Percentiles rank a stretch among this genome's conserved stretches.
phyloP scores from a whole-genome alignment of 1,140 invertebrate species.

The Ganaspis sp. region DNA sequence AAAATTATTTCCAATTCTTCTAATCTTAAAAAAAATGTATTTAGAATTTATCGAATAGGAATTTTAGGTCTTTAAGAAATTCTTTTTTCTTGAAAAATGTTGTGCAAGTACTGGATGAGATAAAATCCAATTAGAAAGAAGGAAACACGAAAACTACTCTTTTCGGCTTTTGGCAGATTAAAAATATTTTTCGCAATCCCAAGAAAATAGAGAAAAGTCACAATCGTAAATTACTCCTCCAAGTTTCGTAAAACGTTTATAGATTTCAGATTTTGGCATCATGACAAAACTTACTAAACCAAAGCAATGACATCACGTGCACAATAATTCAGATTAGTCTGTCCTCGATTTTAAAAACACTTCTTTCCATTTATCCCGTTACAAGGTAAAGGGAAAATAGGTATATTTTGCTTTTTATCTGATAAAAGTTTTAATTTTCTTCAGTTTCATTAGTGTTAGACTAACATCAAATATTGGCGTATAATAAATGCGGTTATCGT shows the following conservation, averaged over 20 bases:
- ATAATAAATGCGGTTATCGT: not conserved
- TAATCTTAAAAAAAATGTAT: no score
- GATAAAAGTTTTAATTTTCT: not conserved
- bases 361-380: not conserved
- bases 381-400: no score
- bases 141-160: not conserved
- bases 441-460: not conserved
- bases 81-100: no score
- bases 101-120: no score
- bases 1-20: no score
- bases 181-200: not conserved
- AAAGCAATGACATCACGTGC: slow-evolving; percentile 9
- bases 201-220: not conserved
- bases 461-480: not conserved
- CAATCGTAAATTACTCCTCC: slow-evolving; percentile 9
- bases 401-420: not conserved
- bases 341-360: not conserved
- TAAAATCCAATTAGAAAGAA: no score
- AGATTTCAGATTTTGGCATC: slow-evolving; percentile 25
- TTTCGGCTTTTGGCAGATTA: not conserved
- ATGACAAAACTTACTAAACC: slow-evolving; percentile 6
- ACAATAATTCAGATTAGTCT: slow-evolving; percentile 19
- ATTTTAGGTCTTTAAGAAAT: no score
- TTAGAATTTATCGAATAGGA: no score
- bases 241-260: slow-evolving; percentile 4